Base-by-base conservation (phyloP, 1,140 invertebrate species). In the Zaprionus capensis region DNA sequence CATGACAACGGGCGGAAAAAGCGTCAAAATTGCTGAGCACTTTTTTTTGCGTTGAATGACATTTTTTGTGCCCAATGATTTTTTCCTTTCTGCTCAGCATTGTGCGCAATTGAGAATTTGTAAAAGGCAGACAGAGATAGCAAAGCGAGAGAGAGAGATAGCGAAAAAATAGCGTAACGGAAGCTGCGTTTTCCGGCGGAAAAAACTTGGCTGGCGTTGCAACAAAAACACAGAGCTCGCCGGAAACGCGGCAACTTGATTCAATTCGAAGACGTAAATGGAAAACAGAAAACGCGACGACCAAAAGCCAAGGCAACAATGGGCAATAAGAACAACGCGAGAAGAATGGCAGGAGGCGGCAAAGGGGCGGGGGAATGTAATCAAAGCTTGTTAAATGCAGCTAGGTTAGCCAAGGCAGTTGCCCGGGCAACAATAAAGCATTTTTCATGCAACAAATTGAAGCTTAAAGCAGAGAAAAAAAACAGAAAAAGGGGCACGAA, bases 151-250 rank as follows among this genome's bases (percentile, higher is more conserved):
- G 44, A 49, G 44, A 22, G 44, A 20, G 46, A n/a, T 2, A 1
- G 20, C 11, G 22, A 51, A 51, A 51, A 24, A 51, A 51, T 51
- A 24, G 17, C 46, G 46, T 22, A 56, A 56, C 84, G 84, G 84
- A 87, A 81, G 78, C 80, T 87, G 84, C 87, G 81, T 88, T 87
- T 87, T 88, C 84, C 84, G 84, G 71, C 71, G 84, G 71, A 87
- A 87, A 84, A 88, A 87, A 87, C 85, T 88, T 84, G 84, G 66
- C 81, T 81, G 72, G 62, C 72, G 51, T 49, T 67, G 68, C 49
- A 71, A 24, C 15, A 49, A 57, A 28, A 38, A 53, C 46, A 76
- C 59, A 56, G 67, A 44, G 68, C 66, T 53, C 41, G 46, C 51
- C 84, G 84, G 81, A 87, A 88, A 73, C 74, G 71, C 71, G 81